Conservation (phyloP, 1,140 invertebrate species). For the Parapsyche elsis region DNA sequence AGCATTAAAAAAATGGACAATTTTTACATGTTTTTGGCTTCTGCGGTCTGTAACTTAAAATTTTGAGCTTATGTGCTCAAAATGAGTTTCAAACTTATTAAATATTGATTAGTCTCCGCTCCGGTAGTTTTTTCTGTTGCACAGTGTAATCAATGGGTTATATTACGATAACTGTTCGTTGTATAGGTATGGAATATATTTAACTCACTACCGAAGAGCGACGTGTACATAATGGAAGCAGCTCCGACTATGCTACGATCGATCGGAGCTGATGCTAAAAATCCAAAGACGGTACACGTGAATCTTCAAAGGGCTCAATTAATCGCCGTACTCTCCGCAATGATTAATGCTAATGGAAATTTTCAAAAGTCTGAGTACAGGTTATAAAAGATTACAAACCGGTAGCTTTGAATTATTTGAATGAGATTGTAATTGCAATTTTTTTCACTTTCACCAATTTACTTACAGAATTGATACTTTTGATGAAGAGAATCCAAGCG, state of each 20-base stretch:
- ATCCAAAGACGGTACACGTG: constrained; percentile 62
- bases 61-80: no score
- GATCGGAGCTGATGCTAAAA: constrained; percentile 64
- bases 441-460: background rate
- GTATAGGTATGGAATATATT: constrained; percentile 60
- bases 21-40: no score
- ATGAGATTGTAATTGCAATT: constrained; percentile 3
- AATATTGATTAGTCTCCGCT: no score
- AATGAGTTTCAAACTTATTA: no score
- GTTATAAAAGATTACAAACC: background rate
- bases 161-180: background rate
- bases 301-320: constrained; percentile 66
- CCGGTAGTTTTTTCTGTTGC: no score
- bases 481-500: constrained; percentile 52
- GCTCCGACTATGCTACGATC: constrained; percentile 62
- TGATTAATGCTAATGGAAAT: constrained; percentile 59
- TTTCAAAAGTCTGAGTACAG: constrained; percentile 45
- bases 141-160: no score
- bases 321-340: constrained; percentile 62
- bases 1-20: no score
- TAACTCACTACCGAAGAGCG: constrained; percentile 59
- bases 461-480: constrained; percentile 41
- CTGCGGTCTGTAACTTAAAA: no score
- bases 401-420: background rate
- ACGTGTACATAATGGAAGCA: constrained; percentile 65